Evolutionary conservation across 2,113 vertebrate species (phyloP).

Genomic region (Bambusicola thoracicus): DNA sequence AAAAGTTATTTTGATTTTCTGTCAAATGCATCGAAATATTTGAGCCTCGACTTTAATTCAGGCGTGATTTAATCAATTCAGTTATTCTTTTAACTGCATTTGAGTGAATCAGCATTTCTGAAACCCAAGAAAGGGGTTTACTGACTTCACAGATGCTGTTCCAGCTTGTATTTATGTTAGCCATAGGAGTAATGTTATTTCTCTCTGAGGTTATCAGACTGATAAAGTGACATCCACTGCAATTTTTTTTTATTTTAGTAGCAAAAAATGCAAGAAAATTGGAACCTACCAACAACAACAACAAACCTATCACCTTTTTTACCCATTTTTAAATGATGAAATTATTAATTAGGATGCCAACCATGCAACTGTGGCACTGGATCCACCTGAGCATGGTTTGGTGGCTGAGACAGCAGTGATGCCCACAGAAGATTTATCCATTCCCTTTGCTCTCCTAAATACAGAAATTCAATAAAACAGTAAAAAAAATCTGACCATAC

Average conservation of each 20-base stretch:
- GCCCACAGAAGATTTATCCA: neutral
- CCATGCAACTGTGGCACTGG: neutral
- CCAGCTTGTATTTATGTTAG: neutral
- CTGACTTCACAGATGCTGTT: neutral
- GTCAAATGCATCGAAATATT: constrained; percentile 11
- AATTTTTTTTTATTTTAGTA: constrained; percentile 4
- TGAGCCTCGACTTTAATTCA: neutral
- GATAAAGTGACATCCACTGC: neutral
- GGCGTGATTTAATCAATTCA: constrained; percentile 44
- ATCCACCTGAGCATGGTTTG: neutral
- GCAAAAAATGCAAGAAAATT: neutral
- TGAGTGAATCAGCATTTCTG: constrained; percentile 17
- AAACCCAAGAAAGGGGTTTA: neutral
- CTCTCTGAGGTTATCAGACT: neutral
- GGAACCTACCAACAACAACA: neutral
- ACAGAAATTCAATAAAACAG: neutral
- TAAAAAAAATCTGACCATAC: neutral
- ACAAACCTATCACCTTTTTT: neutral
- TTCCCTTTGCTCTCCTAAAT: neutral
- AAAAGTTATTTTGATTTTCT: constrained; percentile 29
- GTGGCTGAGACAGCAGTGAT: neutral
- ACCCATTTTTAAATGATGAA: neutral
- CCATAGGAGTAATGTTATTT: neutral
- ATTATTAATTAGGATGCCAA: neutral
- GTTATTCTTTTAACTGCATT: constrained; percentile 50